A percentile compares a stretch with the other conserved stretches of the same genome.
phyloP scores from a whole-genome alignment of 2,797 vertebrate species.

The Mormyrus hasselquistii region DNA sequence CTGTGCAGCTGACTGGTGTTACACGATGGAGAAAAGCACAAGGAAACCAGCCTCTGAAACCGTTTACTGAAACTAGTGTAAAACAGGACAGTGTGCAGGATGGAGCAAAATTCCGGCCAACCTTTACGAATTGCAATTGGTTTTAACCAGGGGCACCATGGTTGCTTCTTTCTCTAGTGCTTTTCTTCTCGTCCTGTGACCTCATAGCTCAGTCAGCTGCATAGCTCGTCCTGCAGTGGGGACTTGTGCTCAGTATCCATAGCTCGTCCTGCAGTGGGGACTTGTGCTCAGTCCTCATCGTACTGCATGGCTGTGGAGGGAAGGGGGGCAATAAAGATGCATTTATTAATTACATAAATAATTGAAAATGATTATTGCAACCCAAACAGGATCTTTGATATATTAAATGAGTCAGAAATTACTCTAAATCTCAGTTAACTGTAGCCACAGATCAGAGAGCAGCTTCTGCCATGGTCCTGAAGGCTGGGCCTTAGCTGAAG shows the following conservation, averaged over 20 bases:
- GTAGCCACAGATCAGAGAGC: neutral
- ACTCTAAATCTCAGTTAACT: neutral
- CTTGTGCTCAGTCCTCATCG: neutral
- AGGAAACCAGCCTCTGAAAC: neutral
- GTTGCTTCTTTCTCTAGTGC: neutral
- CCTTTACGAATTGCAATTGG: neutral
- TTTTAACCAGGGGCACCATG: neutral
- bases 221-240: too few relatives aligned
- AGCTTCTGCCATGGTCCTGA: neutral
- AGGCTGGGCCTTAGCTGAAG: neutral
- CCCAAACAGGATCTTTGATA: neutral
- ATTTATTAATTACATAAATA: constrained; percentile 1
- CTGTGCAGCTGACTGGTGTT: neutral
- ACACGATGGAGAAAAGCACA: neutral
- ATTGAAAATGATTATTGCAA: neutral
- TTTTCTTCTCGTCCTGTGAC: neutral
- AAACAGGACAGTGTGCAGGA: neutral
- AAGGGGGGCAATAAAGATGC: neutral
- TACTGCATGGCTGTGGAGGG: neutral
- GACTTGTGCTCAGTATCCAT: too few relatives aligned
- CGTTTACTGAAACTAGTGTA: neutral
- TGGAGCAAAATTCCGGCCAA: neutral
- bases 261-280: neutral
- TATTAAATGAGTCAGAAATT: neutral
- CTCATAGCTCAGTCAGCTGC: neutral